Evolutionary conservation across 2,797 vertebrate genomes (phyloP), one percentile per base, ranked within the genome.

Genomic region (Acanthurus tractus): DNA sequence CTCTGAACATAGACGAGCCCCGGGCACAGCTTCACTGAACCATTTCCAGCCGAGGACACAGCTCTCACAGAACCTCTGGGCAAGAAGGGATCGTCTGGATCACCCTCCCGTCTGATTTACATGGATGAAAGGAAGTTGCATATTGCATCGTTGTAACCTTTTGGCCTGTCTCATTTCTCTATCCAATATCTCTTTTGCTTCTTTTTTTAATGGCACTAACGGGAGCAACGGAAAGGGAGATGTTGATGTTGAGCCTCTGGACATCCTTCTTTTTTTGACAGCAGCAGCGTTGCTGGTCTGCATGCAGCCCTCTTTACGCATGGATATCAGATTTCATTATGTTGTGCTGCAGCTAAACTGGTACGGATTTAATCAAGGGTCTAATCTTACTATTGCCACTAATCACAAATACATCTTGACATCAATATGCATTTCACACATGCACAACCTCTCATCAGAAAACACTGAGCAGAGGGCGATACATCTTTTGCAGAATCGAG

Each of bases 281-380:
- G 45, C 78, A 18, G 54, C 46, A 55, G 53, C 80, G 67, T 77
- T 67, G 75, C 63, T 65, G 46, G 71, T 76, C 78, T 79, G 44
- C 62, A 58, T 76, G 57, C 63, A 54, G 70, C 81, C 73, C 46
- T 63, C 59, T 76, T 58, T 69, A 59, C 79, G 74, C 49, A 22
- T 20, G 53, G 46, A 74, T 86, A 88, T 92, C 82, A 82, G 84
- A 88, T 93, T 86, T 92, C 71, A 92, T 90, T 88, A 89, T 62
- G 61, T 74, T 48, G 48, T 6, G 46, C 56, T 78, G 57, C 79
- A 53, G 55, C 62, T 25, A 23, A 63, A 71, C 54, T 56, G 25
- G 69, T 66, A 64, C 63, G 68, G 77, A 85, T 92, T 89, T 91
- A 82, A 94, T 93, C 85, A 83, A 65, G 66, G 64, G 13, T 88